Conservation (phyloP, 1,140 invertebrate species). For the Elymnias hypermnestra region DNA sequence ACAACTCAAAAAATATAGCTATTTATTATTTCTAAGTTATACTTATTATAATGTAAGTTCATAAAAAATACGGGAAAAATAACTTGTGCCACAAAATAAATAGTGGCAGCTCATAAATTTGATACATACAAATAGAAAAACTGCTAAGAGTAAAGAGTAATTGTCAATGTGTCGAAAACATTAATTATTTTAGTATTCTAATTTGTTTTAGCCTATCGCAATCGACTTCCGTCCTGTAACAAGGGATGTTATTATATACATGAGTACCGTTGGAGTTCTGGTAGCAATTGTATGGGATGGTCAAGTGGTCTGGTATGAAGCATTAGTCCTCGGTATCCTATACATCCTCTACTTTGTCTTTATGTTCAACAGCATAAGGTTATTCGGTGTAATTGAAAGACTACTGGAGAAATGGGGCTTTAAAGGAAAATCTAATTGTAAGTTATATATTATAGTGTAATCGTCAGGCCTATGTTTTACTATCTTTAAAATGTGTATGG, state of each 20-base stretch:
- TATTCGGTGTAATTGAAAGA: constrained; percentile 36
- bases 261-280: constrained; percentile 84
- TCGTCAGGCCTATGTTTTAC: too few species aligned
- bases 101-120: too few species aligned
- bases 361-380: constrained; percentile 61
- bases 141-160: too few species aligned
- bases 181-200: too few species aligned
- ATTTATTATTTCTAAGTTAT: too few species aligned
- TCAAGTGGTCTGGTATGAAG: constrained; percentile 87
- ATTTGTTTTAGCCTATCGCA: constrained; percentile 82
- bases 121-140: too few species aligned
- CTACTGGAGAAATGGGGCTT: constrained; percentile 16
- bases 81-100: too few species aligned
- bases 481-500: too few species aligned
- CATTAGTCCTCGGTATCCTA: constrained; percentile 80
- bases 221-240: constrained; percentile 90
- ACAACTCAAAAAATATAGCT: too few species aligned
- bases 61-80: too few species aligned
- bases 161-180: too few species aligned
- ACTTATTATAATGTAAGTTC: too few species aligned
- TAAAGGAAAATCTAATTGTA: constrained; percentile 22
- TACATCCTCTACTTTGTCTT: constrained; percentile 80
- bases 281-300: constrained; percentile 88
- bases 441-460: constrained; percentile 11
- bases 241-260: constrained; percentile 89